Conservation (phyloP, 2,113 vertebrate genomes). For the Bubo bubo region DNA sequence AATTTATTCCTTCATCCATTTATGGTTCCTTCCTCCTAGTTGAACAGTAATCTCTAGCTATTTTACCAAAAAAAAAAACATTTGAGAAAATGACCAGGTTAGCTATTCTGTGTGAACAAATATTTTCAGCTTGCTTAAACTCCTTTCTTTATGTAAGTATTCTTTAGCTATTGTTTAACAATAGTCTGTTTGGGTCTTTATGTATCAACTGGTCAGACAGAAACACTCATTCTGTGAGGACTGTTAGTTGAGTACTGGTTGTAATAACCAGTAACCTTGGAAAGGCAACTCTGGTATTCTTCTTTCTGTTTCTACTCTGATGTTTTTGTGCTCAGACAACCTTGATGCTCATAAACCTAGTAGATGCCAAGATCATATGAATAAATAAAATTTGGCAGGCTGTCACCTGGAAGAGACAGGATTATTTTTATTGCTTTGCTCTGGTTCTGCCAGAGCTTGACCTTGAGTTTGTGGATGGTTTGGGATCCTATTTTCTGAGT, state of each 20-base stretch:
- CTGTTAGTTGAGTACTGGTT: neutral
- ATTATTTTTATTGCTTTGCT: slow-evolving; percentile 15
- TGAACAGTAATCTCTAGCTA: neutral
- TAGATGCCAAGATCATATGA: neutral
- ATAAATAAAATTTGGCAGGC: slow-evolving; percentile 21
- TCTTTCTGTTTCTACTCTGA: neutral
- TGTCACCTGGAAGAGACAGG: neutral
- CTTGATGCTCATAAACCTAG: neutral
- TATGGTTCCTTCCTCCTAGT: neutral
- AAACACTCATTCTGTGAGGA: neutral
- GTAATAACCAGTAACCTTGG: neutral
- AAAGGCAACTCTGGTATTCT: neutral
- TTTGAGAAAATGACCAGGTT: neutral
- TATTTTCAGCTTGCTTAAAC: neutral
- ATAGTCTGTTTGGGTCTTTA: neutral
- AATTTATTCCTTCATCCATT: neutral
- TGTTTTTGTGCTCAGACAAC: neutral
- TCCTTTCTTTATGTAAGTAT: neutral
- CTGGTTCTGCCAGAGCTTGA: neutral
- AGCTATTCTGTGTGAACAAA: neutral
- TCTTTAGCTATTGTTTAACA: neutral
- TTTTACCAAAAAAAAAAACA: neutral
- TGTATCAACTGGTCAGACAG: neutral
- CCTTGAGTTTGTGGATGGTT: neutral
- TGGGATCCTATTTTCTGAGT: neutral